Conservation (phyloP, 2,797 vertebrate genomes). For the Aplochiton taeniatus region DNA sequence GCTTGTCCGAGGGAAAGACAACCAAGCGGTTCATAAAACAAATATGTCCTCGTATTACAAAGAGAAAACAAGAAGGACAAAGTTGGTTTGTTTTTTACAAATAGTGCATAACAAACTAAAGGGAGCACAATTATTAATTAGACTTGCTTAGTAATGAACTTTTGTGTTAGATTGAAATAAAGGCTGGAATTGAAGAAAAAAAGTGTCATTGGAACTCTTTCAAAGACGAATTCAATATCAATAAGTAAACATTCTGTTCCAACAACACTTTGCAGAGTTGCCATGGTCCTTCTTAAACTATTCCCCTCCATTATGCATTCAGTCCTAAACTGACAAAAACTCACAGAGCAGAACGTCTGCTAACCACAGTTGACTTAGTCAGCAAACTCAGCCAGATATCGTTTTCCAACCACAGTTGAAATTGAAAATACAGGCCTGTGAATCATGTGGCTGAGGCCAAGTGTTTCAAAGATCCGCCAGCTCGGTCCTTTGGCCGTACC, state of each 20-base stretch:
- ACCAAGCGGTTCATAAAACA: too few relatives aligned
- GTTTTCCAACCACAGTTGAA: conserved; percentile 48
- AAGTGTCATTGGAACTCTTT: conserved; percentile 6
- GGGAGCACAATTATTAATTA: too few relatives aligned
- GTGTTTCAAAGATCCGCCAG: conserved; percentile 46
- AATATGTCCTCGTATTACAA: not conserved
- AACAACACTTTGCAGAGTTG: too few relatives aligned
- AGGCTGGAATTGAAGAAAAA: too few relatives aligned
- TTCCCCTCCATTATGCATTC: conserved; percentile 38
- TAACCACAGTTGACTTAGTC: conserved; percentile 35
- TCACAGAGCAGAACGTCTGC: conserved; percentile 31
- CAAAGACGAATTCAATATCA: not conserved
- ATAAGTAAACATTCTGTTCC: too few relatives aligned
- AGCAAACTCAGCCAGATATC: conserved; percentile 43
- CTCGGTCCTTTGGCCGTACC: conserved; percentile 40
- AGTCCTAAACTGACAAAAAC: conserved; percentile 40
- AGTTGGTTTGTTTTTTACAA: too few relatives aligned
- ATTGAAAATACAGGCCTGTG: conserved; percentile 53
- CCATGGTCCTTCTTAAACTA: not conserved
- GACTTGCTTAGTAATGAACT: too few relatives aligned
- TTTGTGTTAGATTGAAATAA: not conserved
- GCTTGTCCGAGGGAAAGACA: not conserved
- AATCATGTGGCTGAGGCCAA: conserved; percentile 32
- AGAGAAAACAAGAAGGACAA: not conserved
- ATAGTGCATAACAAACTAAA: too few relatives aligned